Conservation (phyloP, 2,888 invertebrate species). For the Cephus sareptanus region DNA sequence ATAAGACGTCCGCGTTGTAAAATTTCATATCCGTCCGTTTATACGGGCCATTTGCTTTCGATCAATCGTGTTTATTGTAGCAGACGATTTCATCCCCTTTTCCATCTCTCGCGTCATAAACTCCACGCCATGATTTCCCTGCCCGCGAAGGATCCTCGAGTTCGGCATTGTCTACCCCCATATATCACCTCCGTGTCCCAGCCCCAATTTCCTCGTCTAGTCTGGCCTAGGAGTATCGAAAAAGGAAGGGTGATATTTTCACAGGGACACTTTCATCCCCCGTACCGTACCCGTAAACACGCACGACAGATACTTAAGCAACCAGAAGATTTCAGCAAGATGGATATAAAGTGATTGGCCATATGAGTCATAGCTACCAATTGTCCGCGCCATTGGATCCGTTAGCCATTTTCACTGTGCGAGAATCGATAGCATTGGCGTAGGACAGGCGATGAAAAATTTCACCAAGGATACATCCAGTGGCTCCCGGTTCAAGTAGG, state of each 20-base stretch:
- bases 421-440: neutral
- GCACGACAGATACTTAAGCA: neutral
- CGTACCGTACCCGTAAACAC: too few species aligned
- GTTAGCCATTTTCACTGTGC: constrained; percentile 28
- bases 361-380: constrained; percentile 36
- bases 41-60: constrained; percentile 37
- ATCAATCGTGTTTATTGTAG: constrained; percentile 33
- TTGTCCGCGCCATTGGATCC: constrained; percentile 35
- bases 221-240: too few species aligned
- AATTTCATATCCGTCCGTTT: constrained; percentile 37
- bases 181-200: too few species aligned
- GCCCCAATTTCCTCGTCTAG: too few species aligned
- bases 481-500: too few species aligned
- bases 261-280: neutral
- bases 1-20: too few species aligned
- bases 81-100: neutral
- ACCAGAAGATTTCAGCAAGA: constrained; percentile 28
- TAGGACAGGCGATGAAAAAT: neutral
- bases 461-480: too few species aligned
- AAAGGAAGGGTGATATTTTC: neutral
- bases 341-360: constrained; percentile 34
- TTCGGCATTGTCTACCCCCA: neutral
- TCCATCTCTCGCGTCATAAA: constrained; percentile 1
- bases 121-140: neutral
- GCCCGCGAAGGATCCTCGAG: neutral